A percentile compares a stretch with the other conserved stretches of the same genome.
These are phyloP conservation scores for Leptinotarsa lineolata DNA, from an alignment of 1,140 invertebrate genomes.

Conservation along the genomic window DNA sequence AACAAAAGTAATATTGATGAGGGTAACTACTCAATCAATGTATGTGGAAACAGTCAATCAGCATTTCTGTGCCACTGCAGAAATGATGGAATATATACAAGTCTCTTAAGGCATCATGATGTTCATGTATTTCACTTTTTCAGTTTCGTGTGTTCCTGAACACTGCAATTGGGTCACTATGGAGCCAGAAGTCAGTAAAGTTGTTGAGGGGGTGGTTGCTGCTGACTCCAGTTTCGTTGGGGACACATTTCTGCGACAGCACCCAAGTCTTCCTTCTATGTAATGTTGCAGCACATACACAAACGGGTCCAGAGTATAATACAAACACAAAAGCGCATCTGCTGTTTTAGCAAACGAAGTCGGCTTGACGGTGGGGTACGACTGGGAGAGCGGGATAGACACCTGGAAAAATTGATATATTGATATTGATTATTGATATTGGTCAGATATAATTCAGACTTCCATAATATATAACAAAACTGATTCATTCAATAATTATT, in stretches of 20 bases:
- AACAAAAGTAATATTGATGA: no score
- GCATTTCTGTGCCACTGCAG: no score
- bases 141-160: not conserved
- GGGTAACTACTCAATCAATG: no score
- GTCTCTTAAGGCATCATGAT: no score
- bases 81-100: no score
- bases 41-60: no score
- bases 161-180: not conserved
- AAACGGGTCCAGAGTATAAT: slow-evolving; percentile 81
- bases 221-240: not conserved
- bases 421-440: no score
- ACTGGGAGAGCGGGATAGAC: not conserved
- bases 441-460: no score
- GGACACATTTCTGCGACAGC: not conserved
- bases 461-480: no score
- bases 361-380: slow-evolving; percentile 40
- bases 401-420: not conserved
- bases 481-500: no score
- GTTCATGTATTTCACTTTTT: no score
- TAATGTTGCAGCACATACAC: slow-evolving; percentile 75
- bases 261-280: slow-evolving; percentile 42
- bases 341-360: slow-evolving; percentile 63
- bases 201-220: not conserved
- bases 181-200: not conserved
- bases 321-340: slow-evolving; percentile 77